Percentiles rank a stretch among this genome's conserved stretches.
These are phyloP conservation scores for Acridotheres tristis DNA, from an alignment of 2,797 vertebrate species.

Conservation along the genomic window DNA sequence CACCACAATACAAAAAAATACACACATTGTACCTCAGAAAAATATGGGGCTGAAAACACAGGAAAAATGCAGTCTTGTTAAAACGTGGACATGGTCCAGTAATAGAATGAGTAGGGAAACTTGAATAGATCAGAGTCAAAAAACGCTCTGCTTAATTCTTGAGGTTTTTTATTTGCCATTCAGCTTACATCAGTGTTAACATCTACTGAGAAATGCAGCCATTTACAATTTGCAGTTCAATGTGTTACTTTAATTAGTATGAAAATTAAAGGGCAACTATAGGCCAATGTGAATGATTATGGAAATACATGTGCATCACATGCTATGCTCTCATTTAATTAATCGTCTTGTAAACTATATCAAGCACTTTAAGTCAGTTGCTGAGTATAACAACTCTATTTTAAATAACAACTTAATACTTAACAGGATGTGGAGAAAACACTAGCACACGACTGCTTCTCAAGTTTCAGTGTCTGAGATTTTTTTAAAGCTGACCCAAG, in stretches of 20 bases:
- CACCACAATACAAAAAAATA: conserved; percentile 65
- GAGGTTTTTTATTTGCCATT: conserved; percentile 62
- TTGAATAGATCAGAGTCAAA: conserved; percentile 71
- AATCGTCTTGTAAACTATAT: conserved; percentile 80
- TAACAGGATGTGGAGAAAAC: conserved; percentile 76
- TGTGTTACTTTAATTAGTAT: conserved; percentile 81
- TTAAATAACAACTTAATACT: conserved; percentile 80
- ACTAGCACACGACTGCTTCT: conserved; percentile 70
- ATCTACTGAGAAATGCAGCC: conserved; percentile 71
- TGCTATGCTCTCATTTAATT: conserved; percentile 79
- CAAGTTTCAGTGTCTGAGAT: conserved; percentile 78
- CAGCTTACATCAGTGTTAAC: conserved; percentile 69
- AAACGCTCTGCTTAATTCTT: conserved; percentile 65
- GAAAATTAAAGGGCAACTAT: conserved; percentile 80
- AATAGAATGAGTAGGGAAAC: conserved; percentile 63
- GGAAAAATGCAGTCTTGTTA: conserved; percentile 63
- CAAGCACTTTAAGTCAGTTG: conserved; percentile 75
- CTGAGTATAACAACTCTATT: conserved; percentile 76
- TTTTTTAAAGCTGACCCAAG: conserved; percentile 81
- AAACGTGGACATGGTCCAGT: conserved; percentile 70
- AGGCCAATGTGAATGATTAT: conserved; percentile 78
- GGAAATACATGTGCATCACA: conserved; percentile 80
- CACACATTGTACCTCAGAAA: conserved; percentile 58
- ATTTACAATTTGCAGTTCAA: conserved; percentile 74
- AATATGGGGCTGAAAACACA: conserved; percentile 57